Base-by-base conservation (phyloP, 2,113 vertebrate species). In the Candoia aspera region DNA sequence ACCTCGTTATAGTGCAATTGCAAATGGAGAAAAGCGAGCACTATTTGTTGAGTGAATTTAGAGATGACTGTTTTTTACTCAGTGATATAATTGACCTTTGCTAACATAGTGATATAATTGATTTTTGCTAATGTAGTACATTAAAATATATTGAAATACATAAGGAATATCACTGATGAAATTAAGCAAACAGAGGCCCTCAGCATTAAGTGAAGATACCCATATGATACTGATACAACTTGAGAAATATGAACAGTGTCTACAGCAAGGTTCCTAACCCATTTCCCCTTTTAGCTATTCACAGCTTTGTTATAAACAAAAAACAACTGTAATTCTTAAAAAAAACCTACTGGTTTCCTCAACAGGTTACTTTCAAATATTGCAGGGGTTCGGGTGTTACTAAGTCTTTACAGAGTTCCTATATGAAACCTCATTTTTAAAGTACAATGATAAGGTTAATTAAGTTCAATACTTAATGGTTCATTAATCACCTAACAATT, bases 151-250 rank as follows among this genome's bases (percentile, higher is more conserved):
- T 83, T 57, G 33, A 90, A 90, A 90, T 90, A 54, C 49, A 49
- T 29, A 83, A 83, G 53, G 15, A 60, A 46, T 59, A 19, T 58
- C 59, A 19, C 90, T 84, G 26, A 84, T 37, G 37, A 84, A 84
- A 90, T 90, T 53, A 90, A 26, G 60, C 79, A 60, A 58, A 89
- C 19, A 19, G 17, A 90, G 17, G 17, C 26, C 83, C 54, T 60
- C 33, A n/a, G 57, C 26, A 90, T 58, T 60, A 90, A 60, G 58
- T 15, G 73, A 33, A 90, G 85, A 90, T 84, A 85, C 57, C 46
- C 26, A 85, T 29, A 90, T 23, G 58, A 62, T 62, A 60, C n/a
- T n/a, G 1, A 84, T 29, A 84, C 4, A 90, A 90, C 37, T 46
- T 15, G 6, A 90, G 68, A 83, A 90, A 83, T 23, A 54, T 55